These are phyloP conservation scores for Hylomyscus alleni DNA, from an alignment of 2,797 vertebrate species.

Conservation along the genomic window DNA sequence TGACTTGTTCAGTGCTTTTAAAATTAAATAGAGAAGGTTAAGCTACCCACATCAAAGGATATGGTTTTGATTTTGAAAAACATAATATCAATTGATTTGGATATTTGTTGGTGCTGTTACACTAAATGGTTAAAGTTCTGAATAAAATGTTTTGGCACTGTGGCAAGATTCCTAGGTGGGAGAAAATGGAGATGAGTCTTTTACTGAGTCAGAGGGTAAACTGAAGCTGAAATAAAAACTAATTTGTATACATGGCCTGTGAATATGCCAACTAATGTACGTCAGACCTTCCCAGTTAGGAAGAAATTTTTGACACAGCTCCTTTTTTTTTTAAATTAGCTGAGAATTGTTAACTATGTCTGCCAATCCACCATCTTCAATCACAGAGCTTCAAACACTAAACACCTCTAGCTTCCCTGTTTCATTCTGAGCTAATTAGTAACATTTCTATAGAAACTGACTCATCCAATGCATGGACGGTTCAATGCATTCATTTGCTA, in stretches of 20 bases:
- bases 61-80: slow-evolving; percentile 74
- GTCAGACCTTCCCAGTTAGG: slow-evolving; percentile 14
- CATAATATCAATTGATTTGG: slow-evolving; percentile 58
- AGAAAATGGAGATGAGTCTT: slow-evolving; percentile 50
- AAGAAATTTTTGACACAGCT: slow-evolving; percentile 59
- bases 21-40: slow-evolving; percentile 76
- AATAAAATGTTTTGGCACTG: slow-evolving; percentile 65
- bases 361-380: slow-evolving; percentile 10
- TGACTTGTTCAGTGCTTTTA: slow-evolving; percentile 69
- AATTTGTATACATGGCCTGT: slow-evolving; percentile 47
- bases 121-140: slow-evolving; percentile 66
- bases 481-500: slow-evolving; percentile 57
- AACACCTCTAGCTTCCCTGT: slow-evolving; percentile 31
- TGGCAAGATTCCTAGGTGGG: slow-evolving; percentile 55
- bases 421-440: slow-evolving; percentile 35
- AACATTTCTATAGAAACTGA: slow-evolving; percentile 56
- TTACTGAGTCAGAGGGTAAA: slow-evolving; percentile 54
- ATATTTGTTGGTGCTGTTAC: slow-evolving; percentile 46
- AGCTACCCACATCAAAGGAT: slow-evolving; percentile 57
- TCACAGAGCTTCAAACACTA: slow-evolving; percentile 34
- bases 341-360: slow-evolving; percentile 49
- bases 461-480: slow-evolving; percentile 17
- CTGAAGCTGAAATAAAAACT: slow-evolving; percentile 71
- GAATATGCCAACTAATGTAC: slow-evolving; percentile 4
- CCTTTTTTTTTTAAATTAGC: slow-evolving; percentile 47